Conservation (phyloP, 2,113 vertebrate species). For the Oxyruncus cristatus region DNA sequence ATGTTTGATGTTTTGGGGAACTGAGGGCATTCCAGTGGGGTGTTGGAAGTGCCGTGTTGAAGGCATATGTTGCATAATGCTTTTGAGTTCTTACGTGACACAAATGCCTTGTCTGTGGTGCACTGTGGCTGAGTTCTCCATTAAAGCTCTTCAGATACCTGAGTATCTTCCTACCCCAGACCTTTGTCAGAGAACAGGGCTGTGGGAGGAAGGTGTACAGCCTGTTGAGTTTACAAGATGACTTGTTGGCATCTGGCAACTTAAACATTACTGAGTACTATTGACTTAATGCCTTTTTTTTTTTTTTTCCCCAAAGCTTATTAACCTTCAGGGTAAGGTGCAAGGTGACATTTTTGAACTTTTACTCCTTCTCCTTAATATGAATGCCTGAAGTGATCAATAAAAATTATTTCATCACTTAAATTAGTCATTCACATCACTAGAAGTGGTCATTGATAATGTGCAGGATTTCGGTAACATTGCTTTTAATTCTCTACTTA, state of each 20-base stretch:
- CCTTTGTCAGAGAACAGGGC: not conserved
- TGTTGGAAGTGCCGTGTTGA: not conserved
- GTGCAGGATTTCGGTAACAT: not conserved
- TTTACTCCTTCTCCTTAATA: not conserved
- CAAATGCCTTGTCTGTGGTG: too few relatives aligned
- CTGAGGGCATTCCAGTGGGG: not conserved
- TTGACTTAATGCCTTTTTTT: not conserved
- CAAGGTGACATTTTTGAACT: not conserved
- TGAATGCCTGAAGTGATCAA: not conserved
- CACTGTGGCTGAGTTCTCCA: not conserved
- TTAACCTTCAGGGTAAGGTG: not conserved
- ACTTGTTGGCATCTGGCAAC: not conserved
- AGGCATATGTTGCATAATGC: not conserved
- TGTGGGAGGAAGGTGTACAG: not conserved
- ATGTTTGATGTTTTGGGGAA: not conserved
- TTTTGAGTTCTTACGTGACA: not conserved
- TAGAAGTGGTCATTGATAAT: not conserved
- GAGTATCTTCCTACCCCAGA: not conserved
- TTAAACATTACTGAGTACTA: not conserved
- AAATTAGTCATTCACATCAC: not conserved
- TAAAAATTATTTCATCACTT: not conserved
- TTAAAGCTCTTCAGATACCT: not conserved
- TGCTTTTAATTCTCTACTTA: not conserved
- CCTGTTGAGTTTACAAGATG: not conserved
- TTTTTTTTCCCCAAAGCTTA: not conserved